phyloP scores from a whole-genome alignment of 2,888 invertebrate species.

The Oxytorus armatus region DNA sequence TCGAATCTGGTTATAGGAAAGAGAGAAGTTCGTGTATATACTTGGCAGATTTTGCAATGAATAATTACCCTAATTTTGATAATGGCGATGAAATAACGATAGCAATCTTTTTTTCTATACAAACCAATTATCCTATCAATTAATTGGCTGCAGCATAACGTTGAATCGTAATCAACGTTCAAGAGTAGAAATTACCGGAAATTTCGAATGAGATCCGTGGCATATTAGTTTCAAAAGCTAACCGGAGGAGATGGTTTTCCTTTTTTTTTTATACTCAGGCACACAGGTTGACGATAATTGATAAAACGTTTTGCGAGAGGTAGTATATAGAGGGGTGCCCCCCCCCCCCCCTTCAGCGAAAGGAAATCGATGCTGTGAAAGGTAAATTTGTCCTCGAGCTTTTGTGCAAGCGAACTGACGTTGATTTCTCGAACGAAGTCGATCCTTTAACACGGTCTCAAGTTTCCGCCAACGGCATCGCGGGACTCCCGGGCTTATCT shows the following conservation, averaged over 20 bases:
- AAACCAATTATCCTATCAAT: not conserved
- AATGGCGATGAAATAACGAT: conserved; percentile 2
- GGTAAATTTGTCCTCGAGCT: conserved; percentile 55
- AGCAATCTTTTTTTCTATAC: not conserved
- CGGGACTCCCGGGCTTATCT: conserved; percentile 72
- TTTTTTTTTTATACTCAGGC: conserved; percentile 11
- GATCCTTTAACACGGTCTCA: conserved; percentile 71
- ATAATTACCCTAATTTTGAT: not conserved
- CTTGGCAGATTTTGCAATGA: not conserved
- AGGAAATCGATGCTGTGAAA: conserved; percentile 22
- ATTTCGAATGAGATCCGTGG: not conserved
- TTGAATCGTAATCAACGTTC: not conserved
- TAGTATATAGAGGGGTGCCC: not conserved
- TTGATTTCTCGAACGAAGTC: conserved; percentile 66
- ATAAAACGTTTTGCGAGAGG: not conserved
- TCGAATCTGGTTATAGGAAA: not conserved
- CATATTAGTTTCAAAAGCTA: not conserved
- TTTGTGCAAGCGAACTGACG: conserved; percentile 48
- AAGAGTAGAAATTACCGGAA: not conserved
- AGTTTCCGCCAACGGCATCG: conserved; percentile 58
- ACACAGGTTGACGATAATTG: conserved; percentile 30
- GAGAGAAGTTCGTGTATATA: no score
- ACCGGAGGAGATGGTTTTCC: not conserved
- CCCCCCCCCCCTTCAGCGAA: not conserved
- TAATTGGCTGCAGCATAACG: not conserved